Conservation (phyloP, 2,797 vertebrate species). For the Enteromius radiatus region DNA sequence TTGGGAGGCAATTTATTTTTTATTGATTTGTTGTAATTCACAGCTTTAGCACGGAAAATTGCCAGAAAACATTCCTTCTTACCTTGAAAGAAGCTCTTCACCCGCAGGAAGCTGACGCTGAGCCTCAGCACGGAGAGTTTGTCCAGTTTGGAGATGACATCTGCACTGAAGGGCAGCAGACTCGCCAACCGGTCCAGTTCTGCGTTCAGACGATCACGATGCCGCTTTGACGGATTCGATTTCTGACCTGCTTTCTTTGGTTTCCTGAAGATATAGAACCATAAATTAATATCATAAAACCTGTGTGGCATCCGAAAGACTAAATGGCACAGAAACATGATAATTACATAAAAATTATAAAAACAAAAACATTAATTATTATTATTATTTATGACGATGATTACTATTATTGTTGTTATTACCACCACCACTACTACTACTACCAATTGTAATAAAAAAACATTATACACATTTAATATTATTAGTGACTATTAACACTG, state of each 20-base stretch:
- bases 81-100: slow-evolving; percentile 92
- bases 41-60: background rate
- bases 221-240: slow-evolving; percentile 89
- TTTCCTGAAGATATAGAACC: slow-evolving; percentile 48
- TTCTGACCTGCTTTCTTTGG: slow-evolving; percentile 67
- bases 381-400: background rate
- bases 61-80: background rate
- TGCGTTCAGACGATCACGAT: slow-evolving; percentile 87
- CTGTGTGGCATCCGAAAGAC: background rate
- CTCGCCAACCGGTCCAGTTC: slow-evolving; percentile 87
- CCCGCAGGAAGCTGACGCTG: slow-evolving; percentile 89
- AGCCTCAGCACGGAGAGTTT: slow-evolving; percentile 90
- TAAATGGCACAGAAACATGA: background rate
- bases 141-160: slow-evolving; percentile 87
- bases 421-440: background rate
- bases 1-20: too few species aligned
- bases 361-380: too few species aligned
- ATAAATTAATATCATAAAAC: background rate
- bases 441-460: background rate
- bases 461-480: background rate
- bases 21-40: background rate
- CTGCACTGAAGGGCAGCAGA: slow-evolving; percentile 85
- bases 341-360: background rate
- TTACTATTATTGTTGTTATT: background rate
- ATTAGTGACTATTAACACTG: too few species aligned